These are phyloP conservation scores for Amphipoea lucens DNA, from an alignment of 2,888 invertebrate species.

Conservation along the genomic window DNA sequence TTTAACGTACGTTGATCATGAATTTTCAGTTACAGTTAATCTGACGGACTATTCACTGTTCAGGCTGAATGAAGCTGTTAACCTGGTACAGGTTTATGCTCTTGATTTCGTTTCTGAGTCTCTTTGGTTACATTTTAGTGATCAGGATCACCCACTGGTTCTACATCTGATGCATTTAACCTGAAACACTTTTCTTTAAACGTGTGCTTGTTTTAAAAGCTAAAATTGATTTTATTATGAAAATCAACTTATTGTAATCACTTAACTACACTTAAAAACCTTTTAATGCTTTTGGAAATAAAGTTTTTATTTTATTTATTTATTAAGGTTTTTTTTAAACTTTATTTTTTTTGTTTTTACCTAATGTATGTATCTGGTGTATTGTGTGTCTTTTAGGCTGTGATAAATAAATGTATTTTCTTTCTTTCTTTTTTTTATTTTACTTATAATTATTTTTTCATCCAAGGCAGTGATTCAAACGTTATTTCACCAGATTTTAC, in stretches of 20 bases:
- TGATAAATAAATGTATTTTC: too few relatives aligned
- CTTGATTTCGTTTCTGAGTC: slow-evolving; percentile 10
- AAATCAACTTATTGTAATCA: background rate
- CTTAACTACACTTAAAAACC: background rate
- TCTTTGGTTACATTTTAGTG: slow-evolving; percentile 9
- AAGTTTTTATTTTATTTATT: background rate
- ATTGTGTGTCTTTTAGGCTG: too few relatives aligned
- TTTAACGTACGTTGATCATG: slow-evolving; percentile 12
- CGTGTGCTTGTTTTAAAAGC: background rate
- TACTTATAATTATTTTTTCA: background rate
- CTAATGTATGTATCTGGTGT: too few relatives aligned
- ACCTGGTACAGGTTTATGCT: background rate
- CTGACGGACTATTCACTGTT: slow-evolving; percentile 21
- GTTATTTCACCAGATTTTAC: background rate
- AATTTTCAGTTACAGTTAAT: slow-evolving; percentile 25
- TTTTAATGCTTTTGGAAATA: too few relatives aligned
- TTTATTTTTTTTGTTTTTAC: too few relatives aligned
- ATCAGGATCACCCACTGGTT: background rate
- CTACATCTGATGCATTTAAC: background rate
- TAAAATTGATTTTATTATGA: too few relatives aligned
- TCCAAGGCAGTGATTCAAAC: background rate
- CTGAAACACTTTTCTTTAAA: background rate
- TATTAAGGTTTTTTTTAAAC: too few relatives aligned
- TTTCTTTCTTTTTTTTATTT: background rate
- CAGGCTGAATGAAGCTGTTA: slow-evolving; percentile 17